phyloP scores from a whole-genome alignment of 2,888 invertebrate genomes.

The Tiliacea citrago region DNA sequence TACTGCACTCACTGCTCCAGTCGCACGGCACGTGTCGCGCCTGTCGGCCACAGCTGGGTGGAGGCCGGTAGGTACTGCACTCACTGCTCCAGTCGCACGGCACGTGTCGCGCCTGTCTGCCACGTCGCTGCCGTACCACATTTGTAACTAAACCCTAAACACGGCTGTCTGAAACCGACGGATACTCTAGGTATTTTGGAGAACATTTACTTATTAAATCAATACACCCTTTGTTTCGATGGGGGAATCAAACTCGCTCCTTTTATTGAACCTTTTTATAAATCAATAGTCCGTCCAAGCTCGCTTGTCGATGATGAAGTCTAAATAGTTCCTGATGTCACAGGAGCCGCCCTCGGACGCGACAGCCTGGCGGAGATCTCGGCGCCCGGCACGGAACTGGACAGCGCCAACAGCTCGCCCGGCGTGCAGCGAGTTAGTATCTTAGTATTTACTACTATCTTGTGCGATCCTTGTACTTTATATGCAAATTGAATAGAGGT shows the following conservation, averaged over 20 bases:
- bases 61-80: slow-evolving; percentile 87
- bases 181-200: not conserved
- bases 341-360: too few relatives aligned
- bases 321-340: too few relatives aligned
- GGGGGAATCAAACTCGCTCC: not conserved
- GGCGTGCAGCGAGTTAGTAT: slow-evolving; percentile 28
- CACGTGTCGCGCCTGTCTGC: too few relatives aligned
- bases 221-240: not conserved
- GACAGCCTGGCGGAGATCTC: too few relatives aligned
- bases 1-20: too few relatives aligned
- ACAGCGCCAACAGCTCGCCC: too few relatives aligned
- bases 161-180: not conserved
- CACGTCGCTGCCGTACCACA: too few relatives aligned
- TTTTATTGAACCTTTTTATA: not conserved
- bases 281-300: not conserved
- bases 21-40: too few relatives aligned
- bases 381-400: too few relatives aligned
- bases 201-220: not conserved
- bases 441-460: not conserved
- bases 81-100: too few relatives aligned
- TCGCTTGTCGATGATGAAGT: not conserved
- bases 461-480: slow-evolving; percentile 40
- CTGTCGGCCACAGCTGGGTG: too few relatives aligned
- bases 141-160: not conserved
- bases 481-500: not conserved